These are phyloP conservation scores for Lepidonotus clava DNA, from an alignment of 2,888 invertebrate species.

Conservation along the genomic window DNA sequence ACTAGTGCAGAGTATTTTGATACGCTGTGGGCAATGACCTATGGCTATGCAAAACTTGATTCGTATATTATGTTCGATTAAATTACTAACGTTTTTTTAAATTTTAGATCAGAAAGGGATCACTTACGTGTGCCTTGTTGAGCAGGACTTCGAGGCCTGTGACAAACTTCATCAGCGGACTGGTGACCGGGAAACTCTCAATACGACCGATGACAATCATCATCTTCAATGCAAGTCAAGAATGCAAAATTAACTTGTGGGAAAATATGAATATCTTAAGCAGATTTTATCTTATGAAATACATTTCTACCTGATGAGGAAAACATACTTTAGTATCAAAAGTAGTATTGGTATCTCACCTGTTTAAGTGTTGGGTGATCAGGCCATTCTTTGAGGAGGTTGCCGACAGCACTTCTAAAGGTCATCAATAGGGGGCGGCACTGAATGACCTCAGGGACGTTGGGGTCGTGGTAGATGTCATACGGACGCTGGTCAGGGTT, in stretches of 20 bases:
- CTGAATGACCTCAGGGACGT: slow-evolving; percentile 88
- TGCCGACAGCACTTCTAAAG: slow-evolving; percentile 83
- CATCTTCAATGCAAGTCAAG: slow-evolving; percentile 76
- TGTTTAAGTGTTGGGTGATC: slow-evolving; percentile 93
- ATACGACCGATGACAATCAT: slow-evolving; percentile 79
- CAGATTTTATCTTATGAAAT: no score
- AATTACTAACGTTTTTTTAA: no score
- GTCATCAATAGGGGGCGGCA: slow-evolving; percentile 87
- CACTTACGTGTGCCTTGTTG: slow-evolving; percentile 83
- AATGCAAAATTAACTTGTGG: background rate
- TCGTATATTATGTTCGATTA: no score
- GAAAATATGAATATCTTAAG: no score
- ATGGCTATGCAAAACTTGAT: no score
- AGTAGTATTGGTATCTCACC: slow-evolving; percentile 83
- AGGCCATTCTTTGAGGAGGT: slow-evolving; percentile 90
- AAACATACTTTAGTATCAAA: background rate
- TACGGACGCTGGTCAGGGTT: slow-evolving; percentile 54
- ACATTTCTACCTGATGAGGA: background rate
- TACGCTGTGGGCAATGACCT: no score
- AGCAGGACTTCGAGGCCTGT: slow-evolving; percentile 94
- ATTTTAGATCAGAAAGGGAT: no score
- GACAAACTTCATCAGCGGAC: slow-evolving; percentile 92
- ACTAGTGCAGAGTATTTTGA: no score
- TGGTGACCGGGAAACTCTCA: slow-evolving; percentile 86
- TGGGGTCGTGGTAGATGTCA: slow-evolving; percentile 88